Percentiles rank a stretch among this genome's conserved stretches.
Conservation (phyloP, 2,113 vertebrate genomes). For the Pterocles burchelli region DNA sequence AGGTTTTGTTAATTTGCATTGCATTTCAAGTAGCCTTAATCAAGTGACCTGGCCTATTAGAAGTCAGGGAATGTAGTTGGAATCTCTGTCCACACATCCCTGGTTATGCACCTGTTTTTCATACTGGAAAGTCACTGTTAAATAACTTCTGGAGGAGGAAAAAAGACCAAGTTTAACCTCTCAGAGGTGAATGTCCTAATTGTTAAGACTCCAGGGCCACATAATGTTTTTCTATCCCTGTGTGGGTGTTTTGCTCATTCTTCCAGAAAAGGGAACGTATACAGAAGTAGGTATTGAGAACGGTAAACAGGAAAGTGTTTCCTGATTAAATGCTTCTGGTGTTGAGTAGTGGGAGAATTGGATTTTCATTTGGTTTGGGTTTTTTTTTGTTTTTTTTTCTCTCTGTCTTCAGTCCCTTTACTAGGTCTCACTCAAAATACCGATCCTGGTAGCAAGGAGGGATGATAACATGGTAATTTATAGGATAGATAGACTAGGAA, state of each 20-base stretch:
- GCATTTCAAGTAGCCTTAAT: not conserved
- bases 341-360: not conserved
- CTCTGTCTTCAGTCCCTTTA: not conserved
- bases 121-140: not conserved
- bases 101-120: not conserved
- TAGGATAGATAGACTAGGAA: not conserved
- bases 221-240: not conserved
- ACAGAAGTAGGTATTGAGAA: not conserved
- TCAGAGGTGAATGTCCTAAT: not conserved
- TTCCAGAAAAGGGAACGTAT: not conserved
- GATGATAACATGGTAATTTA: not conserved
- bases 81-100: not conserved
- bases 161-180: not conserved
- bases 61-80: not conserved
- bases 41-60: not conserved
- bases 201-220: too few relatives aligned
- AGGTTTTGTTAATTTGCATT: not conserved
- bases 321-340: not conserved
- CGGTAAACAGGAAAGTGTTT: not conserved
- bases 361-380: not conserved
- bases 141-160: not conserved
- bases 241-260: not conserved
- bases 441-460: not conserved
- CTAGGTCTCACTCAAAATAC: not conserved
- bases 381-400: fast-evolving